Base-by-base conservation (phyloP, 2,113 vertebrate genomes). In the Sorex araneus region DNA sequence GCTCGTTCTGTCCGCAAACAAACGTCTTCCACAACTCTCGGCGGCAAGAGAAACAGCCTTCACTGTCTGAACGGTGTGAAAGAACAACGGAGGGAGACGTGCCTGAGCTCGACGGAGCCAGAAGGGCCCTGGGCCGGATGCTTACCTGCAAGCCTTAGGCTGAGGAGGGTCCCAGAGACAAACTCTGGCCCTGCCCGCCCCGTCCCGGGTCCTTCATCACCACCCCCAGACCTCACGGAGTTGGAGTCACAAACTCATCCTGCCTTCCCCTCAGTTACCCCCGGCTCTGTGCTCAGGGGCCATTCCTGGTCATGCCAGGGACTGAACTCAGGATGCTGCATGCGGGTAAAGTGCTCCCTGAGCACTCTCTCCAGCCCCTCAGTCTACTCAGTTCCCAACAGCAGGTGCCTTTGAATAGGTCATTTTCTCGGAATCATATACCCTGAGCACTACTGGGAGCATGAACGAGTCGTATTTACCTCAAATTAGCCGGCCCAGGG, bases 381-480 rank as follows among this genome's bases (percentile, higher is more conserved):
- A 6, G 57, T 60, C 70, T 27, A 78, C 5, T 43, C 27, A n/a
- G 15, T 89, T 73, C 54, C 63, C 67, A 88, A 88, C 16, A 76
- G 73, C 4, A 78, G 15, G 1, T 73, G 47, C 54, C 57, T 21
- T 93, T 88, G 54, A 90, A 84, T 84, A 60, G 32, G 21, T 8
- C 32, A 28, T 78, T 77, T 77, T 82, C 50, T 36, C 36, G 63
- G 18, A 77, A 66, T 57, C 7, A 9, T 34, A 27, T 63, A 82
- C 93, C 63, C 83, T 85, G 89, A 79, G 63, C 34, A 87, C 54
- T 36, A 86, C 83, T 81, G 92, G 27, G 89, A 82, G 73, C 54
- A 82, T 25, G 8, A 28, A 73, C 2, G 30, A 74, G 67, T 8
- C 63, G 54, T 81, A 30, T 70, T 76, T 77, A n/a, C 36, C 71